These are phyloP conservation scores for Nematolebias whitei DNA, from an alignment of 2,113 vertebrate species.

Conservation along the genomic window DNA sequence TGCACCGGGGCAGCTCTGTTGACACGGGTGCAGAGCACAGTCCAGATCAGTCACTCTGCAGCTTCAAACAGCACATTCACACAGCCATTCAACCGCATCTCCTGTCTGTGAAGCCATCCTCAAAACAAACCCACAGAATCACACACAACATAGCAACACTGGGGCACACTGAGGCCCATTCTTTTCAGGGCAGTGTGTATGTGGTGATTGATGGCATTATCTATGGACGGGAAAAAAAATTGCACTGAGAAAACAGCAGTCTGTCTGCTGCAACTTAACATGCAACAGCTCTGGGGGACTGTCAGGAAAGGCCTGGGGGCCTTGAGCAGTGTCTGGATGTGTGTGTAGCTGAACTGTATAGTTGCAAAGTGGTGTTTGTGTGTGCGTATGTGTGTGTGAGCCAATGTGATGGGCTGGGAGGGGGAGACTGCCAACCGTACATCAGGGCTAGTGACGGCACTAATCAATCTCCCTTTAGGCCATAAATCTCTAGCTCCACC, in stretches of 20 bases:
- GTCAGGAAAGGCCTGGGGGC: constrained; percentile 70
- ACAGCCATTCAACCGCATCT: constrained; percentile 70
- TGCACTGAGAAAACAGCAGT: constrained; percentile 75
- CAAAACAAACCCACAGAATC: constrained; percentile 66
- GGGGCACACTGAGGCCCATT: constrained; percentile 48
- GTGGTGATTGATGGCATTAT: constrained; percentile 79
- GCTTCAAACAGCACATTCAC: constrained; percentile 63
- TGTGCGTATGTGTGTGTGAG: constrained; percentile 51
- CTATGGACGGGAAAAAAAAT: constrained; percentile 69
- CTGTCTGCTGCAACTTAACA: constrained; percentile 75
- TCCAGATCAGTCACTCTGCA: constrained; percentile 65
- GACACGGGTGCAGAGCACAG: constrained; percentile 69
- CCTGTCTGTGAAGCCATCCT: constrained; percentile 60
- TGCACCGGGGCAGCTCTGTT: constrained; percentile 62
- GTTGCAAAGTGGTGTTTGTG: constrained; percentile 5
- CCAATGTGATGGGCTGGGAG: constrained; percentile 61
- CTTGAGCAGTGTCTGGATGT: constrained; percentile 58
- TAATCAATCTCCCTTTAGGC: constrained; percentile 83
- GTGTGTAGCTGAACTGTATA: constrained; percentile 57
- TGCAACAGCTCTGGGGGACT: constrained; percentile 72
- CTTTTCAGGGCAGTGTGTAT: constrained; percentile 58
- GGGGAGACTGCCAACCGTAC: constrained; percentile 77
- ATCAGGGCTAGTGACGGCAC: constrained; percentile 81
- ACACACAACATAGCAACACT: constrained; percentile 55
- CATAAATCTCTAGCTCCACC: constrained; percentile 77